A percentile compares a stretch with the other conserved stretches of the same genome.
Evolutionary conservation across 2,797 vertebrate species (phyloP).

Genomic region (Toxotes lorentzi): DNA sequence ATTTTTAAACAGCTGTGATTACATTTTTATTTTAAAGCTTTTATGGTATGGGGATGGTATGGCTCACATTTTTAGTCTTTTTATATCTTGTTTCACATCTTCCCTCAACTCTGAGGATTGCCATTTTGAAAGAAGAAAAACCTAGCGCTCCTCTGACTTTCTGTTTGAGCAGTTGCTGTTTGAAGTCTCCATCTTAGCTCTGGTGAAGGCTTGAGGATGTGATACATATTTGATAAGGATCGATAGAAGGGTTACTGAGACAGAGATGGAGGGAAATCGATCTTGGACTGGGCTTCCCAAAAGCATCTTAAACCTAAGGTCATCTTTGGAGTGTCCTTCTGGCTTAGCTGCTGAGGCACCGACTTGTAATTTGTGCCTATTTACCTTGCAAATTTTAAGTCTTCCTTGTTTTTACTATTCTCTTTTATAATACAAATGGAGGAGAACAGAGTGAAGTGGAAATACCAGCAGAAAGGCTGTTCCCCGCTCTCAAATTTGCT

Average conservation of each 20-base stretch:
- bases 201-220: conserved; percentile 76
- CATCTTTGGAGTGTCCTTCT: conserved; percentile 55
- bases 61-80: conserved; percentile 20
- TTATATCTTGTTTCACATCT: conserved; percentile 27
- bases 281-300: conserved; percentile 74
- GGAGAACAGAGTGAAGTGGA: conserved; percentile 16
- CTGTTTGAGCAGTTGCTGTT: conserved; percentile 68
- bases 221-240: conserved; percentile 87
- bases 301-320: conserved; percentile 79
- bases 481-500: conserved; percentile 44
- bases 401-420: conserved; percentile 12
- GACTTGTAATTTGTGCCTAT: conserved; percentile 47
- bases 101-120: conserved; percentile 44
- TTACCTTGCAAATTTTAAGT: conserved; percentile 37
- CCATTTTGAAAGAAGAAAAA: conserved; percentile 60
- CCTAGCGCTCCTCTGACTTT: conserved; percentile 66
- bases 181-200: conserved; percentile 77
- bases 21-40: conserved; percentile 35
- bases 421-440: conserved; percentile 20
- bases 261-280: conserved; percentile 79
- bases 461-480: neutral
- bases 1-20: conserved; percentile 42
- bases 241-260: conserved; percentile 77
- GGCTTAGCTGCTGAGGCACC: conserved; percentile 30
- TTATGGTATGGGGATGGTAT: neutral